Evolutionary conservation across 2,888 invertebrate genomes (phyloP).

Genomic region (Galeopsomyia nigrocyanea): DNA sequence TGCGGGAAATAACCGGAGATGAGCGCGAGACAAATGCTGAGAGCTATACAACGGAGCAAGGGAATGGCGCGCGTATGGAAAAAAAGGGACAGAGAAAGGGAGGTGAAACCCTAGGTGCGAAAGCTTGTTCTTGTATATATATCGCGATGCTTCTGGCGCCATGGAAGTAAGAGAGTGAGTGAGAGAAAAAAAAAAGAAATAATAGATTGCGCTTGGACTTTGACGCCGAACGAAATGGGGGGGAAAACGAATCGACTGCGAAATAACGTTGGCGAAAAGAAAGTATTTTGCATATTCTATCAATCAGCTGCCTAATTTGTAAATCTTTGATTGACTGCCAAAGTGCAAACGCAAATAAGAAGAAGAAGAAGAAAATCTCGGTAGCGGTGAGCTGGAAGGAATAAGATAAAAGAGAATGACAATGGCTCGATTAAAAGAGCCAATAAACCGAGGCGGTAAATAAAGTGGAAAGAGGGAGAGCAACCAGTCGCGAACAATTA

Average conservation of each 20-base stretch:
- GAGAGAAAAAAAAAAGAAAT: neutral
- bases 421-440: slow-evolving; percentile 11
- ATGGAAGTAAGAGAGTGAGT: neutral
- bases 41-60: neutral
- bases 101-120: slow-evolving; percentile 26
- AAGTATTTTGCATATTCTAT: no score
- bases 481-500: slow-evolving; percentile 18
- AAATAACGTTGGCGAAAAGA: no score
- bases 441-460: slow-evolving; percentile 12
- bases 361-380: no score
- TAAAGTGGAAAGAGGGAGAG: slow-evolving; percentile 9
- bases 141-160: slow-evolving; percentile 11
- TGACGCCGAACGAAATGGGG: slow-evolving; percentile 1
- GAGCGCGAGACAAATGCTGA: slow-evolving; percentile 34
- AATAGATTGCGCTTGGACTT: slow-evolving; percentile 9
- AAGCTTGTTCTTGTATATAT: slow-evolving; percentile 31
- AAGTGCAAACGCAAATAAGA: no score
- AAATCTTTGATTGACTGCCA: no score
- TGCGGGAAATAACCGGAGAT: slow-evolving; percentile 25
- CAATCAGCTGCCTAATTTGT: no score
- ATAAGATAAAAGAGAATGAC: neutral
- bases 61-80: neutral
- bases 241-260: neutral
- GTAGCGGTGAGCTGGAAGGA: neutral
- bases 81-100: neutral